Conservation (phyloP, 2,113 vertebrate genomes). For the Craseonycteris thonglongyai region DNA sequence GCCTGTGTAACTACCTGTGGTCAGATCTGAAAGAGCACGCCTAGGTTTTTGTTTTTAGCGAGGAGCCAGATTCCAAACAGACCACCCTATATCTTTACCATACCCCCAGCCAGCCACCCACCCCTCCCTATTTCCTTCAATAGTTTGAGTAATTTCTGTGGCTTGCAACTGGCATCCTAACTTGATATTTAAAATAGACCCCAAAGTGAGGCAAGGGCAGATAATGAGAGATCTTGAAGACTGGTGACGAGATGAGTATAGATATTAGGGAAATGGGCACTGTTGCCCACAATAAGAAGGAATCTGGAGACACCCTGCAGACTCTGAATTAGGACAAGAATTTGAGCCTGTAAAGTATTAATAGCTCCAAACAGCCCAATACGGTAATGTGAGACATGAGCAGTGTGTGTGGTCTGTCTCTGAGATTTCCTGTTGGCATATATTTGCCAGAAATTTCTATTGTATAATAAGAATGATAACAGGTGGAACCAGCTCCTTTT, state of each 20-base stretch:
- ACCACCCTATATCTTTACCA: background rate
- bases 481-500: background rate
- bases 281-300: background rate
- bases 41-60: background rate
- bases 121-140: background rate
- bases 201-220: background rate
- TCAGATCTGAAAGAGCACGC: background rate
- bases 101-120: too few species aligned
- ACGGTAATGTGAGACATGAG: background rate
- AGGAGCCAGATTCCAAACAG: background rate
- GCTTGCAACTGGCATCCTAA: background rate
- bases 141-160: background rate
- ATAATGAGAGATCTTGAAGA: background rate
- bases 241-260: background rate
- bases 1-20: background rate
- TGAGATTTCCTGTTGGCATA: background rate
- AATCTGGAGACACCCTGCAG: background rate
- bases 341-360: background rate
- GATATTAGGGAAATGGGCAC: too few species aligned
- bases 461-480: background rate
- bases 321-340: background rate
- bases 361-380: background rate
- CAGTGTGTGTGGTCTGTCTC: background rate
- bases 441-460: background rate
- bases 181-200: background rate